Evolutionary conservation across 2,797 vertebrate genomes (phyloP).

Genomic region (Protosalanx chinensis): DNA sequence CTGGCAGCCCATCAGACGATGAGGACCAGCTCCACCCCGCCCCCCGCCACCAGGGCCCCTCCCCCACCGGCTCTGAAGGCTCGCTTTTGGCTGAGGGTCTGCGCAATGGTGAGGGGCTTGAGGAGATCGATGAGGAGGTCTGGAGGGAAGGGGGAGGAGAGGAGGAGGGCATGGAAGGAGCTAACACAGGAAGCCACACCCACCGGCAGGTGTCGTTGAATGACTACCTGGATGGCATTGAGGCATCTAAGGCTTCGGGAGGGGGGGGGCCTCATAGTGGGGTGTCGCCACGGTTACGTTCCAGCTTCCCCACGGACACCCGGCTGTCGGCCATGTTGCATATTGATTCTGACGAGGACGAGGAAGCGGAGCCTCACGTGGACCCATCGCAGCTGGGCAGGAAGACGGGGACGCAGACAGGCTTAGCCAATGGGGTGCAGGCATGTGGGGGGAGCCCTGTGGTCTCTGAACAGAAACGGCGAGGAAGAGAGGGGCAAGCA

Average conservation of each 20-base stretch:
- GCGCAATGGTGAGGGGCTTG: conserved; percentile 47
- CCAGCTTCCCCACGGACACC: conserved; percentile 94
- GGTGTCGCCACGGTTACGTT: conserved; percentile 88
- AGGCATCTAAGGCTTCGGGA: conserved; percentile 61
- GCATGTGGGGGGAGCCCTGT: neutral
- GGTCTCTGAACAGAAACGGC: conserved; percentile 25
- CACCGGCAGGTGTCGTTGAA: conserved; percentile 88
- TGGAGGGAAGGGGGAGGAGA: conserved; percentile 39
- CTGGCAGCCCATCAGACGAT: conserved; percentile 91
- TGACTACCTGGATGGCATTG: conserved; percentile 87
- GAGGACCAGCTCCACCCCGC: conserved; percentile 80
- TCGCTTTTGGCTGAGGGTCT: conserved; percentile 68
- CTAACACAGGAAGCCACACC: conserved; percentile 43
- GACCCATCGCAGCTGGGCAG: conserved; percentile 57
- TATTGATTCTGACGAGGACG: conserved; percentile 95
- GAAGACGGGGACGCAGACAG: conserved; percentile 62
- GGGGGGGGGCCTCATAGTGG: conserved; percentile 71
- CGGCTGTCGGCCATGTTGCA: conserved; percentile 95
- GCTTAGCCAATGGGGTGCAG: conserved; percentile 4
- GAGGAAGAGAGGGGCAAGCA: neutral
- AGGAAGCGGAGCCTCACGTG: conserved; percentile 76
- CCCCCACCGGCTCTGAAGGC: conserved; percentile 79
- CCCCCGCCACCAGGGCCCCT: conserved; percentile 48
- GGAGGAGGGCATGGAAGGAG: conserved; percentile 46
- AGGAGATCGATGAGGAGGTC: conserved; percentile 46